Base-by-base conservation (phyloP, 2,113 vertebrate species). In the Dipodomys merriami region DNA sequence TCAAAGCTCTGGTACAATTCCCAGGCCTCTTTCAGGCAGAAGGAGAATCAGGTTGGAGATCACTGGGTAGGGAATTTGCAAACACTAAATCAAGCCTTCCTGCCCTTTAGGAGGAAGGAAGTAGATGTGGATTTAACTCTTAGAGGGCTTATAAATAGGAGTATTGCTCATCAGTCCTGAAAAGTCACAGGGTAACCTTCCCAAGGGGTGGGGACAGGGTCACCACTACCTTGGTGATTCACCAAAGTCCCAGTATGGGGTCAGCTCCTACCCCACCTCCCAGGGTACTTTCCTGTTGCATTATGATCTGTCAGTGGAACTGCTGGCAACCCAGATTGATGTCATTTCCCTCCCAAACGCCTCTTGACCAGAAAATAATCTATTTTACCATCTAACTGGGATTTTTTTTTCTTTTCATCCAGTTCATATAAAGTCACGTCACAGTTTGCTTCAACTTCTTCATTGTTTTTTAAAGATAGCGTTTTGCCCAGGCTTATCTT, bases 311-410 rank as follows among this genome's bases (percentile, higher is more conserved):
- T 84, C 93, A 49, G 35, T 78, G 0, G 18, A 86, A 71, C 79
- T 82, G 74, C 74, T 68, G 79, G 7, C 30, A 94, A 90, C 53
- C 27, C 78, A 93, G 35, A 86, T 67, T 90, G 92, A 94, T 93
- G 77, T 94, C 72, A 96, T 93, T 96, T 95, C 83, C 73, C 71
- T 93, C 91, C 57, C 68, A 88, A 90, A 62, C 65, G 67, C 18
- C 53, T 92, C 88, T 96, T 94, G 76, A 93, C 91, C 83, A 94
- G 91, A 95, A 96, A 95, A 89, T 77, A 57, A 91, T 78, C 69
- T 77, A 83, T 82, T 96, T 94, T 73, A 95, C 33, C 86, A 67
- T 71, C 80, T 89, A 68, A 78, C 73, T 76, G 81, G 95, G 73
- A 91, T 25, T 82, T 91, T 94, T 94, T 92, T 62, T 71, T 57